Conservation (phyloP, 2,797 vertebrate genomes). For the Morelia viridis region DNA sequence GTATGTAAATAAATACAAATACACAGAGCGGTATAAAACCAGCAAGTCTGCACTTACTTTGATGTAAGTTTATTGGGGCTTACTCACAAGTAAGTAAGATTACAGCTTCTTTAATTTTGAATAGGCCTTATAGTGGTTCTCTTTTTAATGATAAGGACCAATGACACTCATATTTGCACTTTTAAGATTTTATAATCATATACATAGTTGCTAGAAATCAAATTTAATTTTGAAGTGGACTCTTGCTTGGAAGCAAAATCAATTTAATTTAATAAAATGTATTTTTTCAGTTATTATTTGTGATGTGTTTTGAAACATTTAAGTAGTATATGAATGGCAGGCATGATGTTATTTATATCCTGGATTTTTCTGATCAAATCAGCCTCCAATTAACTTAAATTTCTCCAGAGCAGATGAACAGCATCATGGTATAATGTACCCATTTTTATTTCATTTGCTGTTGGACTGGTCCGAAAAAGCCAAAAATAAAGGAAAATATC, state of each 20-base stretch:
- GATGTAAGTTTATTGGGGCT: background rate
- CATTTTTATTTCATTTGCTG: background rate
- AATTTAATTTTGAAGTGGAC: background rate
- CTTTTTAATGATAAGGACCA: background rate
- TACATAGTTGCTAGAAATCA: background rate
- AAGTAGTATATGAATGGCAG: background rate
- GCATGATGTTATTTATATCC: background rate
- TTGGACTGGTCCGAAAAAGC: background rate
- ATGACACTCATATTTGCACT: background rate
- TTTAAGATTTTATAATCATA: background rate
- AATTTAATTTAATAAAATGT: background rate
- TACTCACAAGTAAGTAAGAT: too few relatives aligned
- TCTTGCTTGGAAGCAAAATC: background rate
- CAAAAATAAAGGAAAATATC: background rate
- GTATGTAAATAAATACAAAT: background rate
- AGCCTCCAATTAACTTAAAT: background rate
- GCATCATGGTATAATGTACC: background rate
- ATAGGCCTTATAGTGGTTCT: background rate
- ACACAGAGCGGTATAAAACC: background rate
- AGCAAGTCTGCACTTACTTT: background rate
- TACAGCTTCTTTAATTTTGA: background rate
- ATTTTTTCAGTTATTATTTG: background rate
- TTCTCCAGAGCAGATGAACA: background rate
- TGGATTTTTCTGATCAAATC: background rate
- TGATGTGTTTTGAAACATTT: background rate